Base-by-base conservation (phyloP, 1,140 invertebrate genomes). In the Amphibalanus amphitrite region DNA sequence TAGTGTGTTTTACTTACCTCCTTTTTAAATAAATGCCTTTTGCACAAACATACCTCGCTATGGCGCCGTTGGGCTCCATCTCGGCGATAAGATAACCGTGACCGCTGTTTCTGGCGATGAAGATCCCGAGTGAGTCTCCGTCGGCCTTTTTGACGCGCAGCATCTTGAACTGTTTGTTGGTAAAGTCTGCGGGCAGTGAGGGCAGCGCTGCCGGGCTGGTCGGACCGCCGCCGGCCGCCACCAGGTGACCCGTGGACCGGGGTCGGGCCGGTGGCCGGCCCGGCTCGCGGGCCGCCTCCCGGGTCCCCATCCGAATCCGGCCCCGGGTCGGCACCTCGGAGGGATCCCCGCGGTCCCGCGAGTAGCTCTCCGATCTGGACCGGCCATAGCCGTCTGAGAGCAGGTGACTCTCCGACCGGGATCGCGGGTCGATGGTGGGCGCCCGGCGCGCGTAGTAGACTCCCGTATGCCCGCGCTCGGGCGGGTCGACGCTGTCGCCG, bases 41-140 rank as follows among this genome's bases (percentile, higher is more conserved):
- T n/a, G n/a, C n/a, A n/a, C n/a, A n/a, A n/a, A n/a, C 83, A 81
- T 79, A 89, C 88, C 86, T 89, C 76, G 89, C 84, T 13, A 90
- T 90, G 72, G 92, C 80, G 71, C 90, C 89, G 70, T 86, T 86
- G 26, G 88, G 86, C 30, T 91, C 88, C 4, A 93, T 87, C 76
- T 90, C 88, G n/a, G 90, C 90, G 4, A 93, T 88, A 75, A 91
- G 83, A 79, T 91, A 92, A 20, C 89, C 85, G 71, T 85, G 84
- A 1, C 84, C 81, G 40, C 85, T 82, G 75, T 84, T 85, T 1
- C 87, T 88, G 78, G 90, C 90, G 70, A 93, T 91, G 76, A 90
- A 90, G 75, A 93, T 90, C 3, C 91, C 91, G 26, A 93, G 78
- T 79, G 90, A 90, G 76, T 90, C 87, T 47, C 82, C 81, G 0